phyloP scores from a whole-genome alignment of 2,888 invertebrate species.

The Rhopalosiphum nymphaeae region DNA sequence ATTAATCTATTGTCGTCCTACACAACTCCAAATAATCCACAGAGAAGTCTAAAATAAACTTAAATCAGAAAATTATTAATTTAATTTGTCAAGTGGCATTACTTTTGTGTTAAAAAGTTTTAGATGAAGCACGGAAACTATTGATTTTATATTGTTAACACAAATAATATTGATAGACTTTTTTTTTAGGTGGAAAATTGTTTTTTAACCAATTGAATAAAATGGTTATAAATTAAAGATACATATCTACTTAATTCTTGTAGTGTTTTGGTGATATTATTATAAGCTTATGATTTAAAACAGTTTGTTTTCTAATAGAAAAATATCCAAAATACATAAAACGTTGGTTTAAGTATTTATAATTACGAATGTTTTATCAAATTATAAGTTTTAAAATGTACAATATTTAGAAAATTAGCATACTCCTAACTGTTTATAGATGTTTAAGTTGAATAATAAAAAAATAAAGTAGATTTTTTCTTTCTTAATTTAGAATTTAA shows the following conservation, averaged over 20 bases:
- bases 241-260: background rate
- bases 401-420: too few species aligned
- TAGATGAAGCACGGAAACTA: background rate
- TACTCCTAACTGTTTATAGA: too few species aligned
- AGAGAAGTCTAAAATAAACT: background rate
- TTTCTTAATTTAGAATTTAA: too few species aligned
- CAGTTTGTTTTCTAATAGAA: background rate
- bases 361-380: too few species aligned
- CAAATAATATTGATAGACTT: background rate
- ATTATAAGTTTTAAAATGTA: too few species aligned
- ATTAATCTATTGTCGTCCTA: background rate
- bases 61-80: background rate
- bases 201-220: background rate
- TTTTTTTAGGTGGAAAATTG: background rate
- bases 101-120: background rate
- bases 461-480: too few species aligned
- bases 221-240: background rate
- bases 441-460: too few species aligned
- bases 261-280: background rate
- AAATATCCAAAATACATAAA: too few species aligned
- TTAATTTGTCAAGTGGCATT: background rate
- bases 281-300: background rate
- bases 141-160: background rate
- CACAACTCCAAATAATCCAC: background rate
- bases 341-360: too few species aligned